A percentile compares a stretch with the other conserved stretches of the same genome.
Conservation (phyloP, 2,888 invertebrate species). For the Cryptosula pallasiana region DNA sequence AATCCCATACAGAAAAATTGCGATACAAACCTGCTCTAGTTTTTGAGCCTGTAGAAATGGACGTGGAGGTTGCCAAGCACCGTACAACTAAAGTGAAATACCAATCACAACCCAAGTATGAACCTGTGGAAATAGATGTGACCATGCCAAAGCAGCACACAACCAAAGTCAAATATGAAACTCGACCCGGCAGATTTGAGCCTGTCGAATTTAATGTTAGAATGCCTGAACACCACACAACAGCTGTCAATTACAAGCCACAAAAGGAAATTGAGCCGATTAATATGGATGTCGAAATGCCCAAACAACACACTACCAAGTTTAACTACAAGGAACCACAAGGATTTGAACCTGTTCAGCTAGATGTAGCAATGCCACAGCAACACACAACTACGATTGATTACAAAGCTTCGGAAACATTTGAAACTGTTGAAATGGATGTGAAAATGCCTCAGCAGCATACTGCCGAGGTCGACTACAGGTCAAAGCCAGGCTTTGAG, state of each 20-base stretch:
- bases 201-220: not conserved
- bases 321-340: not conserved
- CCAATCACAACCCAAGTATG: not conserved
- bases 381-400: not conserved
- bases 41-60: not conserved
- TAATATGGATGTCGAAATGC: slow-evolving; percentile 6
- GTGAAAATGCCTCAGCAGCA: not conserved
- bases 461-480: not conserved
- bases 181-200: not conserved
- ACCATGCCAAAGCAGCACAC: not conserved
- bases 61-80: not conserved
- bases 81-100: not conserved
- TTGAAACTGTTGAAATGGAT: slow-evolving; percentile 9
- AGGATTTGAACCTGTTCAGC: slow-evolving; percentile 12
- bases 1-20: not conserved
- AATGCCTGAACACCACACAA: not conserved
- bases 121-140: slow-evolving; percentile 8
- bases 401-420: not conserved
- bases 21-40: not conserved
- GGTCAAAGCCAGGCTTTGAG: not conserved
- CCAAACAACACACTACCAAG: not conserved
- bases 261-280: not conserved
- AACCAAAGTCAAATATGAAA: not conserved
- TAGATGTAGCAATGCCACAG: slow-evolving; percentile 2
- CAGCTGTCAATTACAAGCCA: not conserved